These are phyloP conservation scores for Drosophila malerkotliana DNA, from an alignment of 1,140 invertebrate species.

Conservation along the genomic window DNA sequence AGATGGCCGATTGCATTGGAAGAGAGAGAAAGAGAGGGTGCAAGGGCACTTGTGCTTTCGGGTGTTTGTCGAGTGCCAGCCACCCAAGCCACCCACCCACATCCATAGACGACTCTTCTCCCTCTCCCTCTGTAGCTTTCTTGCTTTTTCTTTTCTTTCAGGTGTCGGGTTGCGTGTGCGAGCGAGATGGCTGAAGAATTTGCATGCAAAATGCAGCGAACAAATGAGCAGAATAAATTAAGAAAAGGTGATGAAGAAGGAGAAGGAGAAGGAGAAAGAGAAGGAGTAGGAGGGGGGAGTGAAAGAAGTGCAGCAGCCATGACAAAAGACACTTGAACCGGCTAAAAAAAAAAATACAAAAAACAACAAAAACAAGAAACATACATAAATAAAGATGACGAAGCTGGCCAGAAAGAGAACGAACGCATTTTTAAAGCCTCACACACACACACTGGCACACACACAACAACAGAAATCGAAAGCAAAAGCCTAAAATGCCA, in stretches of 20 bases:
- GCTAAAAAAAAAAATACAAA: constrained; percentile 16
- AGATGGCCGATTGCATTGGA: constrained; percentile 7
- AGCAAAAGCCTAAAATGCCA: constrained; percentile 28
- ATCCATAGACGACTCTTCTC: background rate
- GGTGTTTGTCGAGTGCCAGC: constrained; percentile 72
- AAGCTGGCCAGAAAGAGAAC: constrained; percentile 60
- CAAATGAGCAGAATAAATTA: constrained; percentile 74
- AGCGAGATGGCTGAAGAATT: constrained; percentile 38
- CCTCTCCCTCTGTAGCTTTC: background rate
- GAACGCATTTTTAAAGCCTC: constrained; percentile 3
- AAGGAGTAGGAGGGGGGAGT: constrained; percentile 10
- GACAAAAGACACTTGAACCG: constrained; percentile 71
- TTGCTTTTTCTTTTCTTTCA: constrained; percentile 2
- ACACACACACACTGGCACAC: no score
- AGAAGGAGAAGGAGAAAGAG: background rate
- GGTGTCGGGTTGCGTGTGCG: constrained; percentile 24
- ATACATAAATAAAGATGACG: constrained; percentile 79
- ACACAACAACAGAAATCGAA: background rate
- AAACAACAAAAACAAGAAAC: constrained; percentile 25
- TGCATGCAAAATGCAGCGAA: constrained; percentile 59
- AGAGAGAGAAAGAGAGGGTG: constrained; percentile 21
- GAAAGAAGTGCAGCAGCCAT: constrained; percentile 42
- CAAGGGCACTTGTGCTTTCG: constrained; percentile 55
- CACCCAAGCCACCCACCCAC: constrained; percentile 10
- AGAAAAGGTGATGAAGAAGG: constrained; percentile 6